phyloP scores from a whole-genome alignment of 2,888 invertebrate genomes.

The Pteria penguin region DNA sequence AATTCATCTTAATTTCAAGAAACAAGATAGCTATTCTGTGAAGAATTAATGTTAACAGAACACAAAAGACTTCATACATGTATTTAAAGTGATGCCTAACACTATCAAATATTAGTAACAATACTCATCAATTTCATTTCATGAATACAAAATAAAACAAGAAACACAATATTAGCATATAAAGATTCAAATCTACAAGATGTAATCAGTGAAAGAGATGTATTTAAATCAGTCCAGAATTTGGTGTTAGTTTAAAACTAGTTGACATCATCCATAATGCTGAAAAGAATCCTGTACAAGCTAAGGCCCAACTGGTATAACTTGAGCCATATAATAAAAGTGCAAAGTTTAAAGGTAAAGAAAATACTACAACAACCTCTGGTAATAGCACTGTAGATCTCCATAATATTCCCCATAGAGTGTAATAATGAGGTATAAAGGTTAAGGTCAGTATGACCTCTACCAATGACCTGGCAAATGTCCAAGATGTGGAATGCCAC shows the following conservation, averaged over 20 bases:
- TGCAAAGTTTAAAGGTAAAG: slow-evolving; percentile 63
- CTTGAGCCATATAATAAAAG: slow-evolving; percentile 64
- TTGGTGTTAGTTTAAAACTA: slow-evolving; percentile 63
- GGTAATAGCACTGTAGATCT: slow-evolving; percentile 54
- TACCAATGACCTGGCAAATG: slow-evolving; percentile 58
- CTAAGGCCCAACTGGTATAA: slow-evolving; percentile 65
- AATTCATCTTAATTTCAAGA: too few species aligned
- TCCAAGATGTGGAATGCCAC: slow-evolving; percentile 52
- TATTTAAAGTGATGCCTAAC: too few species aligned
- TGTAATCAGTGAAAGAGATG: too few species aligned
- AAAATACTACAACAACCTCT: slow-evolving; percentile 69
- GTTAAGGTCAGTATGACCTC: slow-evolving; percentile 61
- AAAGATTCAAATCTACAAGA: too few species aligned
- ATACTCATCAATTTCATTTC: too few species aligned
- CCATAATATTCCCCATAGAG: slow-evolving; percentile 70
- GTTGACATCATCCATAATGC: slow-evolving; percentile 70
- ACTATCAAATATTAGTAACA: too few species aligned
- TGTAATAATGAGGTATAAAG: slow-evolving; percentile 62
- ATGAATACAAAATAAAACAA: too few species aligned
- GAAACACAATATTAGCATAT: too few species aligned
- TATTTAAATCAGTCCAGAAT: slow-evolving; percentile 2
- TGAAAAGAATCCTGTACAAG: slow-evolving; percentile 55
- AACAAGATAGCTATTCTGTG: too few species aligned
- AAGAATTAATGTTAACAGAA: too few species aligned
- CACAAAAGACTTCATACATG: too few species aligned